phyloP scores from a whole-genome alignment of 92 coral and sea anemone genomes.

The Umimayanthus kanabou region DNA sequence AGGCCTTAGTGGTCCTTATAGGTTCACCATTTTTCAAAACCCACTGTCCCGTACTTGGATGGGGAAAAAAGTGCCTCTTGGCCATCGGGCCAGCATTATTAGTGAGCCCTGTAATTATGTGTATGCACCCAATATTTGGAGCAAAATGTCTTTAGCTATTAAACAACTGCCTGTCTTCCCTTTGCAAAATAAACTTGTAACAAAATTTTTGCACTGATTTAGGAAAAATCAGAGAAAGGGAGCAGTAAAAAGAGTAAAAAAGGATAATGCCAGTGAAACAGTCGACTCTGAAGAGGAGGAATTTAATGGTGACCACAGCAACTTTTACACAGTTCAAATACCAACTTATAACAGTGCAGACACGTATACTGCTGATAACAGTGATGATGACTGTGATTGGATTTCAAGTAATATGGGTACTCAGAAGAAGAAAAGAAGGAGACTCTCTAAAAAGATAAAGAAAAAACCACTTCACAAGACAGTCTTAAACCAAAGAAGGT shows the following conservation, averaged over 20 bases:
- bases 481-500: constrained; percentile 24
- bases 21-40: too few species aligned
- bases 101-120: too few species aligned
- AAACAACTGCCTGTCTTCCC: too few species aligned
- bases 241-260: constrained; percentile 15
- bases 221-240: constrained; percentile 32
- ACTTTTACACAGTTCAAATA: constrained; percentile 23
- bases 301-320: not conserved
- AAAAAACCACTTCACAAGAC: constrained; percentile 2
- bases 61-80: too few species aligned
- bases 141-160: too few species aligned
- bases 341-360: not conserved
- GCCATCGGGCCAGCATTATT: too few species aligned
- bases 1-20: too few species aligned
- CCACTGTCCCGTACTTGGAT: too few species aligned
- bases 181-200: too few species aligned
- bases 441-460: not conserved
- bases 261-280: not conserved
- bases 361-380: not conserved
- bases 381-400: not conserved
- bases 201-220: not conserved
- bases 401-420: not conserved
- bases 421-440: not conserved
- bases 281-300: constrained; percentile 33
- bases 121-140: too few species aligned